Percentiles rank a stretch among this genome's conserved stretches.
These are phyloP conservation scores for Drosophila rellima DNA, from an alignment of 2,888 invertebrate species.

Conservation along the genomic window DNA sequence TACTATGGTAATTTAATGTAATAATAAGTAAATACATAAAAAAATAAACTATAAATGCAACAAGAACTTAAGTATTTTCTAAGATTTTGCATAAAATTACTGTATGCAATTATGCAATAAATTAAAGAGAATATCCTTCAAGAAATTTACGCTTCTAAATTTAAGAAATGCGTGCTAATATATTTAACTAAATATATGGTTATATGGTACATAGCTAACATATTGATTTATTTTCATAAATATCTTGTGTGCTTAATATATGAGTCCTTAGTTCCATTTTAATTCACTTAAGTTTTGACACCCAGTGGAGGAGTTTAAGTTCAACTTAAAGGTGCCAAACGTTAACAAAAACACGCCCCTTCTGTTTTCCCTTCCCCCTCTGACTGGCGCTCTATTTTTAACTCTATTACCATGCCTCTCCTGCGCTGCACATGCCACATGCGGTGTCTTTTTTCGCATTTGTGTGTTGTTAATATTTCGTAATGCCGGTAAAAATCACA, in stretches of 20 bases:
- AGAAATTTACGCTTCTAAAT: too few species aligned
- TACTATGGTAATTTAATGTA: neutral
- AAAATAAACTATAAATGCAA: neutral
- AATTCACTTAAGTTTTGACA: neutral
- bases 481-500: conserved; percentile 78
- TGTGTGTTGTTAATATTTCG: conserved; percentile 75
- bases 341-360: conserved; percentile 24
- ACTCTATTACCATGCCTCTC: conserved; percentile 53
- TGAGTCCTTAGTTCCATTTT: neutral
- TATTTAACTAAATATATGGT: too few species aligned
- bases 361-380: neutral
- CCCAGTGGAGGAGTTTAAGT: conserved; percentile 17
- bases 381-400: conserved; percentile 38
- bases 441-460: conserved; percentile 57
- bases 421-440: conserved; percentile 50
- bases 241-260: too few species aligned
- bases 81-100: too few species aligned
- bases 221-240: too few species aligned
- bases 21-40: neutral
- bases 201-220: too few species aligned
- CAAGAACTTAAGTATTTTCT: too few species aligned
- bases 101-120: neutral
- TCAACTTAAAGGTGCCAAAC: conserved; percentile 44
- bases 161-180: too few species aligned
- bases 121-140: neutral